phyloP scores from a whole-genome alignment of 2,113 vertebrate genomes.

The Psilopsiagon aurifrons region DNA sequence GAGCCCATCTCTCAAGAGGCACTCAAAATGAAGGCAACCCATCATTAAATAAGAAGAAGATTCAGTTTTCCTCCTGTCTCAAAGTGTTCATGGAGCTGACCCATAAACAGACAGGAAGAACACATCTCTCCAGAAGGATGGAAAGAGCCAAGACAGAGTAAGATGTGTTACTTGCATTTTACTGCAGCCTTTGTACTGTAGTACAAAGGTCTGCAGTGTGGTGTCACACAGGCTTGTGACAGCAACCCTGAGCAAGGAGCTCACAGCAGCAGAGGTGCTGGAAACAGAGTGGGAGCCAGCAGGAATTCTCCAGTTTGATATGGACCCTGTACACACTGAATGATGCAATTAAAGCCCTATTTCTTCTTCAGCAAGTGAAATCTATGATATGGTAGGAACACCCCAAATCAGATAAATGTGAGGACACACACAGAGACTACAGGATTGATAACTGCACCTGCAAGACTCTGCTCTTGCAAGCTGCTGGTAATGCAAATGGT shows the following conservation, averaged over 20 bases:
- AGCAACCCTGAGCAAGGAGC: background rate
- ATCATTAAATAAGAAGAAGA: background rate
- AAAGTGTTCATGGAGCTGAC: background rate
- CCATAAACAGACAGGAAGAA: background rate
- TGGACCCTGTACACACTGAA: background rate
- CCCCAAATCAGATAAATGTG: background rate
- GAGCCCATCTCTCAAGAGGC: background rate
- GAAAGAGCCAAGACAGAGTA: background rate
- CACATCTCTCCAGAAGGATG: background rate
- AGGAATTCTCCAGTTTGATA: background rate
- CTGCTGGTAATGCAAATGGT: background rate
- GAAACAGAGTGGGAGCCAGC: background rate
- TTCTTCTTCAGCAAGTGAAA: background rate
- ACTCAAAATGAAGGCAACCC: rapidly evolving
- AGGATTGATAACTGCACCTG: background rate
- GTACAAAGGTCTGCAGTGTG: background rate
- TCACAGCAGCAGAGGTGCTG: background rate
- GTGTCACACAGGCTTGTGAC: background rate
- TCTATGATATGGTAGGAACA: background rate
- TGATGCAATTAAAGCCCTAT: background rate
- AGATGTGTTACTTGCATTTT: background rate
- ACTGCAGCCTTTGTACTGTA: background rate
- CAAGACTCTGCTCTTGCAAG: background rate
- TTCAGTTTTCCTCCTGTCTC: background rate
- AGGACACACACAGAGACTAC: background rate